Evolutionary conservation across 2,113 vertebrate species (phyloP), one percentile per base, ranked within the genome.

Genomic region (Heterotis niloticus): DNA sequence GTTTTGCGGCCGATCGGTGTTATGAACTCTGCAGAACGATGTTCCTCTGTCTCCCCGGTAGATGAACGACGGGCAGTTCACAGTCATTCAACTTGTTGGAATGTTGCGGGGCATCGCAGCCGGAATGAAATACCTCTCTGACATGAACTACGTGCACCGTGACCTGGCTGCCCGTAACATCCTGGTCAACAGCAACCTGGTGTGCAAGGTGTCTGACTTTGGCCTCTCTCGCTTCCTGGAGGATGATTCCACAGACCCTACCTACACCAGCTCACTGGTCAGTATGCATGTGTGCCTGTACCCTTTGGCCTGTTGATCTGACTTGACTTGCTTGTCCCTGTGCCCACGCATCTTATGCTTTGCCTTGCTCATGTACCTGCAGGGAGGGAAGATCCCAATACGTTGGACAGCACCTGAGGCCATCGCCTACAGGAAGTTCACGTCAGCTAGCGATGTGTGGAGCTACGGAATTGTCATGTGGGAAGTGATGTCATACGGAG

Each of bases 381-480:
- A 97, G 97, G 98, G 97, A 10, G 98, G 98, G 0, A 98, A 99
- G 89, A 99, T 99, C 82, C 98, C 98, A 0, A 99, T 99, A 84
- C 95, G 96, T 79, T 99, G 98, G 97, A 99, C 97, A 0, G 97
- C 98, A 67, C 98, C 97, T 0, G 98, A 99, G 88, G 98, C 98
- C 26, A 98, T 99, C 0, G 95, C 96, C 76, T 98, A 98, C 89
- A 94, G 97, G 89, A 99, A 98, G 86, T 99, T 99, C 91, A 98
- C 98, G 7, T 99, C 97, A 0, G 97, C 98, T 80, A 98, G 96
- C 0, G 98, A 99, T 0, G 98, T 98, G 67, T 99, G 98, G 98
- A 99, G 98, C 88, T 99, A 98, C 0, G 98, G 97, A 29, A 98
- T 99, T 0, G 96, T 99, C 88, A 99, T 99, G 98, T 98, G 97